These are phyloP conservation scores for Polyommatus iphigenia DNA, from an alignment of 2,888 invertebrate species.

Conservation along the genomic window DNA sequence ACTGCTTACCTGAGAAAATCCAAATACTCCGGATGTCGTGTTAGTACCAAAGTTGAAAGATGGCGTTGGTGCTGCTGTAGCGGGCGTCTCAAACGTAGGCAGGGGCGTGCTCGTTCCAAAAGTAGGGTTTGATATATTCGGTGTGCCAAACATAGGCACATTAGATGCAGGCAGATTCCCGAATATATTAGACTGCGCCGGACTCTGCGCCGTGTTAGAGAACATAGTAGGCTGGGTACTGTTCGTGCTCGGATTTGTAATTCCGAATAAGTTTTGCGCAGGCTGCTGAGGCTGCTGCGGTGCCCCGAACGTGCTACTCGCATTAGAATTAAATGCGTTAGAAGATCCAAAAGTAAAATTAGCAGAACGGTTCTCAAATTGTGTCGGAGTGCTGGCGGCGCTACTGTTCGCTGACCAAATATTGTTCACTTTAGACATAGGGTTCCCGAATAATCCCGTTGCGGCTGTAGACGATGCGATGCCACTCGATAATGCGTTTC, in stretches of 20 bases:
- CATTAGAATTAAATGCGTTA: slow-evolving; percentile 49
- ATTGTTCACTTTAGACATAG: slow-evolving; percentile 53
- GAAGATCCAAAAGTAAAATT: slow-evolving; percentile 57
- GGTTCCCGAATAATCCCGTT: slow-evolving; percentile 49
- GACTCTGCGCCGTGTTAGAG: slow-evolving; percentile 47
- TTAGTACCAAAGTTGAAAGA: slow-evolving; percentile 59
- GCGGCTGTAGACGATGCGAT: slow-evolving; percentile 38
- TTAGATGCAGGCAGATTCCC: slow-evolving; percentile 48
- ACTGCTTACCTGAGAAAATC: slow-evolving; percentile 62
- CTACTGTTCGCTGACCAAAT: slow-evolving; percentile 52
- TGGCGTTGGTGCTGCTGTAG: slow-evolving; percentile 49
- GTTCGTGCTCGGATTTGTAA: slow-evolving; percentile 48
- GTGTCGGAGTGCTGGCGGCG: slow-evolving; percentile 44
- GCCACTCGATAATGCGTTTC: slow-evolving; percentile 43
- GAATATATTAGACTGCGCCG: slow-evolving; percentile 51
- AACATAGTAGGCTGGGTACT: slow-evolving; percentile 52
- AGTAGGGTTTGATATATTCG: slow-evolving; percentile 46
- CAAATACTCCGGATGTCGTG: slow-evolving; percentile 52
- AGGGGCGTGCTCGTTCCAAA: slow-evolving; percentile 55
- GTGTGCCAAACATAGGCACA: slow-evolving; percentile 53
- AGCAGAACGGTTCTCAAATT: slow-evolving; percentile 53
- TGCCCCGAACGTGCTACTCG: slow-evolving; percentile 47
- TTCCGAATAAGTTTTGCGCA: slow-evolving; percentile 53
- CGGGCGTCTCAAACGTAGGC: slow-evolving; percentile 53
- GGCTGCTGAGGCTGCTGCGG: slow-evolving; percentile 41